Evolutionary conservation across 2,888 invertebrate genomes (phyloP), one percentile per base, ranked within the genome.

Genomic region (Himalopsyche japonica): DNA sequence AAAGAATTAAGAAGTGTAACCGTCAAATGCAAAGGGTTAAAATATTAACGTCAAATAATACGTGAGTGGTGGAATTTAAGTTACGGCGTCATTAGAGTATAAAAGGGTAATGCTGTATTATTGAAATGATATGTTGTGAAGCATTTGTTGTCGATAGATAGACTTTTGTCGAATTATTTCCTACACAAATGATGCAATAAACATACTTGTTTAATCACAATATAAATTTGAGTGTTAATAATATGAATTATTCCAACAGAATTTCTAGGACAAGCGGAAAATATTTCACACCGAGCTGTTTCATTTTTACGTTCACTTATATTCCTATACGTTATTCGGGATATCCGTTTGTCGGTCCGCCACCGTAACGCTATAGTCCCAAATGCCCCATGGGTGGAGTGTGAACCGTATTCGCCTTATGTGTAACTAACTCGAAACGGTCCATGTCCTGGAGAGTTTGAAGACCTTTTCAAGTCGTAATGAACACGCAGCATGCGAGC

Each of bases 341-440:
- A 57, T 57, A 57, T 34, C 76, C 18, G 76, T 34, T 76, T 76
- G 76, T 15, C 76, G 76, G 76, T 76, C 76, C 76, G 32, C 76
- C 30, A 76, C 32, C 24, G 18, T 76, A 30, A 76, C 32, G 32
- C 57, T 10, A 57, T 57, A 57, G 57, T 57, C 57, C 57, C 57
- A 57, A 57, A 57, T 57, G 57, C 57, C 57, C 57, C 20, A 8
- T 57, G 57, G 57, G 57, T 57, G 20, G 76, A 76, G 76, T 32
- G 76, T 76, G 57, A 24, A 57, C 32, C 32, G 34, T 76, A 24
- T 76, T 76, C 18, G 43, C 76, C 49, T 6, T 48, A 24, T 76
- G 77, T 82, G 81, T 82, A 70, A 82, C 76, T 82, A 82, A 82
- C 81, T 82, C 81, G 12, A 48, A 76, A 82, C 76, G 81, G 76